Evolutionary conservation across 2,888 invertebrate genomes (phyloP).

Genomic region (Trypoxylon attenuatum): DNA sequence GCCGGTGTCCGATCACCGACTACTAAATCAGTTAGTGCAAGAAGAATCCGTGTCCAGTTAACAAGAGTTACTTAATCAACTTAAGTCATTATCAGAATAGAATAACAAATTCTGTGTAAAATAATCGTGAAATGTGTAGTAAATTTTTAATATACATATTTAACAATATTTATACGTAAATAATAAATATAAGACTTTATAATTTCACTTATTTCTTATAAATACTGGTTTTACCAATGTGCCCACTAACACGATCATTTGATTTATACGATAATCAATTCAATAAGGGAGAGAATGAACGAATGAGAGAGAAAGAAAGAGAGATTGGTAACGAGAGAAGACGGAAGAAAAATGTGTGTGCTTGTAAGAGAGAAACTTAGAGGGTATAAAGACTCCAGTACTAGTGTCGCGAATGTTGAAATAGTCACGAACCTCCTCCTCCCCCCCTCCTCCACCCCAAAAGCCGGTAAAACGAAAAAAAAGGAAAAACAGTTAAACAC

Average conservation of each 20-base stretch:
- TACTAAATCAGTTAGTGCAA: conserved; percentile 38
- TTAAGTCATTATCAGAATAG: conserved; percentile 68
- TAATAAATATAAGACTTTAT: conserved; percentile 66
- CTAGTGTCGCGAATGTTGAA: conserved; percentile 53
- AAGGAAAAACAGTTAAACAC: conserved; percentile 19
- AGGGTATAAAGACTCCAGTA: conserved; percentile 30
- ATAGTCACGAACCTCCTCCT: conserved; percentile 43
- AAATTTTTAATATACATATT: conserved; percentile 71
- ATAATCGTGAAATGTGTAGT: conserved; percentile 71
- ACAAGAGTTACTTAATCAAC: conserved; percentile 68
- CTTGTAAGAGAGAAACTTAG: conserved; percentile 29
- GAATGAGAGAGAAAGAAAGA: conserved; percentile 13
- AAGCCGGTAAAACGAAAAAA: conserved; percentile 12
- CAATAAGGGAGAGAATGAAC: not conserved
- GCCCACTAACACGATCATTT: conserved; percentile 55
- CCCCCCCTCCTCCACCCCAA: too few relatives aligned
- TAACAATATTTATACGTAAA: conserved; percentile 68
- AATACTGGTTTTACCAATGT: conserved; percentile 65
- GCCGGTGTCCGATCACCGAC: conserved; percentile 4
- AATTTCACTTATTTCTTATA: conserved; percentile 58
- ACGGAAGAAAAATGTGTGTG: conserved; percentile 20
- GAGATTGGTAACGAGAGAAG: conserved; percentile 6
- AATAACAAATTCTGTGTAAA: conserved; percentile 72
- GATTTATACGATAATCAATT: conserved; percentile 39
- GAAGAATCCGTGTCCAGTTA: conserved; percentile 63